Evolutionary conservation across 1,140 invertebrate species (phyloP).

Genomic region (Magallana gigas): DNA sequence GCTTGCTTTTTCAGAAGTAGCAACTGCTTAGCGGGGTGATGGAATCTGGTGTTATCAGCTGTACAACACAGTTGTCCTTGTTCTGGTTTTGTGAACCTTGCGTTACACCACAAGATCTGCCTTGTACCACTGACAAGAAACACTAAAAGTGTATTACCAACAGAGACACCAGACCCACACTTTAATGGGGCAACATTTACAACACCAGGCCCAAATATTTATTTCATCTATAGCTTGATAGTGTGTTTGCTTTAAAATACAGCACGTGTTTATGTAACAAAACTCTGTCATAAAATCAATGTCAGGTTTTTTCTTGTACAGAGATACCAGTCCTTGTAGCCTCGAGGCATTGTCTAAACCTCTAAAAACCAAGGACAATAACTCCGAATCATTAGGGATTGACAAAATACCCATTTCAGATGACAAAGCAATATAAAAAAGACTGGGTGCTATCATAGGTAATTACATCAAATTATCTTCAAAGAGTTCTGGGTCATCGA

Average conservation of each 20-base stretch:
- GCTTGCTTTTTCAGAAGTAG: not conserved
- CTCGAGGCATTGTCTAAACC: not conserved
- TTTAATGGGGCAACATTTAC: slow-evolving; percentile 15
- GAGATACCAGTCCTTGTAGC: not conserved
- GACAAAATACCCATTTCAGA: not conserved
- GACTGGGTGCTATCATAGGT: not conserved
- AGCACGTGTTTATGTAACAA: not conserved
- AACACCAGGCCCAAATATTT: slow-evolving; percentile 16
- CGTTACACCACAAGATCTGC: not conserved
- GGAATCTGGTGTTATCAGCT: not conserved
- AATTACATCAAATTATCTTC: not conserved
- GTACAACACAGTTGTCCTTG: not conserved
- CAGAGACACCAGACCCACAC: not conserved
- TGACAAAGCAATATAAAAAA: slow-evolving; percentile 15
- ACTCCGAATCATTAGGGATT: not conserved
- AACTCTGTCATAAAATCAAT: slow-evolving; percentile 23
- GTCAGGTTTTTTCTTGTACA: not conserved
- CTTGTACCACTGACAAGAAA: slow-evolving; percentile 23
- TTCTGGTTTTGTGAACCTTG: not conserved
- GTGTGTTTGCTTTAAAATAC: slow-evolving; percentile 29
- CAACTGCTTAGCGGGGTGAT: not conserved
- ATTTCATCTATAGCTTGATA: slow-evolving; percentile 3
- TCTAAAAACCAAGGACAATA: slow-evolving; percentile 8
- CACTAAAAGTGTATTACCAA: slow-evolving; percentile 22
- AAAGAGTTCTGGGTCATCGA: not conserved